Conservation (phyloP, 2,113 vertebrate species). For the Brienomyrus brachyistius region DNA sequence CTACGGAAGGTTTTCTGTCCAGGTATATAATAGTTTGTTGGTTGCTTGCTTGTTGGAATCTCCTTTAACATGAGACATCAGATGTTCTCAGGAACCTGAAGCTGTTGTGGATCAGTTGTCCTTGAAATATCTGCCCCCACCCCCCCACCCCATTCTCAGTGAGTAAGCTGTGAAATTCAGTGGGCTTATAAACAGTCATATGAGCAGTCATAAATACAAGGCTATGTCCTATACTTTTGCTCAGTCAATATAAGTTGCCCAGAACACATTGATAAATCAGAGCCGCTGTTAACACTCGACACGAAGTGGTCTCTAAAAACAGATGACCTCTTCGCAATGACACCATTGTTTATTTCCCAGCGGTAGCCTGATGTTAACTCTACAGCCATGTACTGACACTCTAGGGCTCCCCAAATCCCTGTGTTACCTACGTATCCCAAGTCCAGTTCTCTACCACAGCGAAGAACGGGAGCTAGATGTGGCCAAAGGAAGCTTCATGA, state of each 20-base stretch:
- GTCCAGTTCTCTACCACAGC: neutral
- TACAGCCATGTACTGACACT: neutral
- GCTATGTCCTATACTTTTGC: neutral
- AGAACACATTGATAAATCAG: neutral
- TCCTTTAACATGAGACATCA: neutral
- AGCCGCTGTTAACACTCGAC: neutral
- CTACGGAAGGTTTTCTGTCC: neutral
- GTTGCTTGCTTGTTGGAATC: neutral
- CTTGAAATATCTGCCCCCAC: neutral
- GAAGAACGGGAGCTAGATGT: neutral
- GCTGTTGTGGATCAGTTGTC: neutral
- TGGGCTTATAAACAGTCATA: neutral
- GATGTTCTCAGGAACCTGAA: neutral
- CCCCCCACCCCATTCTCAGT: no score
- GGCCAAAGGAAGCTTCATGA: neutral
- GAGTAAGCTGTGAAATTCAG: neutral
- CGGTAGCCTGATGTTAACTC: neutral
- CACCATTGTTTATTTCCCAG: neutral
- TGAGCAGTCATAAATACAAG: neutral
- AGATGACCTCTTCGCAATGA: neutral
- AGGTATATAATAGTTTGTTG: neutral
- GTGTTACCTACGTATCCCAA: neutral
- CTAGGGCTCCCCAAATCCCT: neutral
- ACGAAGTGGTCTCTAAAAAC: neutral
- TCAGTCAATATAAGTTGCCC: neutral